phyloP scores from a whole-genome alignment of 2,797 vertebrate genomes.

The Etheostoma perlongum region DNA sequence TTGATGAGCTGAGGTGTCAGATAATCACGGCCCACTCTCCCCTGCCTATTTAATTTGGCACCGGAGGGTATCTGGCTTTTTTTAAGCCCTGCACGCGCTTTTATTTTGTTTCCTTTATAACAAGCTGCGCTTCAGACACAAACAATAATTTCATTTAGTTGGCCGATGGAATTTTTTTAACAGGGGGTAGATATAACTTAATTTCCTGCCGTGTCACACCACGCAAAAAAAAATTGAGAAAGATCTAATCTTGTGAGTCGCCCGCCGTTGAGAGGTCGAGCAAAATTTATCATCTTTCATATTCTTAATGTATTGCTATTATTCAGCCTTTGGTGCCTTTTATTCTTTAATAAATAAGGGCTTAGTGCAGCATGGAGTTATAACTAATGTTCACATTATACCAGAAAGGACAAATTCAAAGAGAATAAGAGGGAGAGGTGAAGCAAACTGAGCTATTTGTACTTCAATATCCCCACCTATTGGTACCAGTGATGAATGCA shows the following conservation, averaged over 20 bases:
- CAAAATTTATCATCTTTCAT: constrained; percentile 88
- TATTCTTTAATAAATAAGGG: constrained; percentile 87
- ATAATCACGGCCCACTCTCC: constrained; percentile 87
- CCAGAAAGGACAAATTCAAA: constrained; percentile 81
- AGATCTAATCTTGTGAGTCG: constrained; percentile 84
- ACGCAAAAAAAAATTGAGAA: constrained; percentile 64
- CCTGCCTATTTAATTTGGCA: constrained; percentile 86
- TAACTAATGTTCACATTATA: constrained; percentile 81
- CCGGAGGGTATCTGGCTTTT: constrained; percentile 82
- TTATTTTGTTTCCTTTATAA: constrained; percentile 84
- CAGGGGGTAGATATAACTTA: constrained; percentile 85
- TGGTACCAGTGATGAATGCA: constrained; percentile 73
- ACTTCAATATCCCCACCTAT: constrained; percentile 84
- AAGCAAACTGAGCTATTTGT: constrained; percentile 59
- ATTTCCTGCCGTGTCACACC: constrained; percentile 85
- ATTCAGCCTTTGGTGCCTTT: constrained; percentile 85
- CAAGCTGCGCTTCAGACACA: constrained; percentile 84
- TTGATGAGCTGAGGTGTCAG: constrained; percentile 87
- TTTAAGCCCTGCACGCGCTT: constrained; percentile 77
- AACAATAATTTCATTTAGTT: constrained; percentile 89
- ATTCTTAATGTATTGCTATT: constrained; percentile 86
- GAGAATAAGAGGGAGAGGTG: constrained; percentile 65
- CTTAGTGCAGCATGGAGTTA: constrained; percentile 81
- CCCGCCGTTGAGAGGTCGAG: constrained; percentile 76
- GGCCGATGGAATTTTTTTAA: constrained; percentile 73